Evolutionary conservation across 2,888 invertebrate species (phyloP).

Genomic region (Oscheius sp.): DNA sequence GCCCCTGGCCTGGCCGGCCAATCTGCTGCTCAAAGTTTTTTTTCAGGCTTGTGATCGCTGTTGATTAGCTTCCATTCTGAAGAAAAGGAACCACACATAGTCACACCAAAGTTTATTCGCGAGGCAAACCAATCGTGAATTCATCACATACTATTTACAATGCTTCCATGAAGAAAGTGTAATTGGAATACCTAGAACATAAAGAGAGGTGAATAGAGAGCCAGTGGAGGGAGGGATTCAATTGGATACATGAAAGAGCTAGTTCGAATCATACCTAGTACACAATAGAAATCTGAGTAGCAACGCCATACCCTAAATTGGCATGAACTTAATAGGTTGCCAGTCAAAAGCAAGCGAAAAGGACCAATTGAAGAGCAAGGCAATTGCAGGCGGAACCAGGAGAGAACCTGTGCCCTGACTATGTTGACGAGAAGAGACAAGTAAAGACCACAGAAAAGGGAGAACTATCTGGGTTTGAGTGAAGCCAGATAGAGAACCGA

Average conservation of each 20-base stretch:
- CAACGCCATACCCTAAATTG: conserved; percentile 33
- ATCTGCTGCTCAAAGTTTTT: no score
- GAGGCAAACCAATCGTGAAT: conserved; percentile 28
- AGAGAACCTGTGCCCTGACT: conserved; percentile 37
- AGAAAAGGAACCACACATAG: conserved; percentile 5
- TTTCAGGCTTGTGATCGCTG: no score
- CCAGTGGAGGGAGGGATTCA: neutral
- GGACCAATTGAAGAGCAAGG: conserved; percentile 33
- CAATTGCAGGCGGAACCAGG: conserved; percentile 38
- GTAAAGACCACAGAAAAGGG: conserved; percentile 34
- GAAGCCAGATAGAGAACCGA: conserved; percentile 39
- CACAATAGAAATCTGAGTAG: conserved; percentile 22
- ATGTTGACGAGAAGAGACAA: conserved; percentile 36
- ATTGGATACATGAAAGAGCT: conserved; percentile 35
- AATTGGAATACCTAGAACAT: conserved; percentile 37
- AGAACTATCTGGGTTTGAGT: conserved; percentile 29
- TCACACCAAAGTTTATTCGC: conserved; percentile 39
- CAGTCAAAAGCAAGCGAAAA: conserved; percentile 32
- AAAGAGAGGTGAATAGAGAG: conserved; percentile 1
- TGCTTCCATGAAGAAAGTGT: conserved; percentile 29
- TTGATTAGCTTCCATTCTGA: no score
- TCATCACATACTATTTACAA: conserved; percentile 43
- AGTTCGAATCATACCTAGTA: conserved; percentile 35
- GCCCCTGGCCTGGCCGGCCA: no score
- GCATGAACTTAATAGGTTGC: conserved; percentile 32